Evolutionary conservation across 23 tunicate genomes (phyloP).

Genomic region (Aplidium turbinatum): DNA sequence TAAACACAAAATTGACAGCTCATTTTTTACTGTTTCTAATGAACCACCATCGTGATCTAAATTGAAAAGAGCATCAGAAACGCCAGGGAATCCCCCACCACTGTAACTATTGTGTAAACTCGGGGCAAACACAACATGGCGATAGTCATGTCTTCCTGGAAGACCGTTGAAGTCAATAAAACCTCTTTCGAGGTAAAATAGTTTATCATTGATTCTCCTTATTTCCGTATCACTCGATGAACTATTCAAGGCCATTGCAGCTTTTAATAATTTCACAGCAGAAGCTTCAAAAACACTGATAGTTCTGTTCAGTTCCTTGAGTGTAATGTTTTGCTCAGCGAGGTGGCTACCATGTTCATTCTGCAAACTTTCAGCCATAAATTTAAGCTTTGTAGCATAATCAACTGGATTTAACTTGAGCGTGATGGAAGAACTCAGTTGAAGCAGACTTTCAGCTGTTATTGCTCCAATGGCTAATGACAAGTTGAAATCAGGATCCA

Average conservation of each 20-base stretch:
- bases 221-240: conserved; percentile 37
- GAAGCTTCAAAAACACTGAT: conserved; percentile 22
- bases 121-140: conserved; percentile 89
- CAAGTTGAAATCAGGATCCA: conserved; percentile 66
- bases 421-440: conserved; percentile 31
- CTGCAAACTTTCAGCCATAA: conserved; percentile 33
- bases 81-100: conserved; percentile 82
- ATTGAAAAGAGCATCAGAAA: conserved; percentile 55
- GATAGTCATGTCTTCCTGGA: conserved; percentile 47
- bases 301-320: conserved; percentile 20
- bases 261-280: conserved; percentile 18
- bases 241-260: conserved; percentile 7
- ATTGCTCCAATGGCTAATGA: conserved; percentile 60
- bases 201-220: conserved; percentile 63
- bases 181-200: conserved; percentile 59
- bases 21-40: conserved; percentile 72
- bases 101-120: conserved; percentile 48
- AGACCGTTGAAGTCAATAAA: conserved; percentile 76
- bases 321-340: conserved; percentile 20
- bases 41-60: conserved; percentile 41
- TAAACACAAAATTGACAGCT: conserved; percentile 63
- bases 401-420: conserved; percentile 59
- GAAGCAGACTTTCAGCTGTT: conserved; percentile 42
- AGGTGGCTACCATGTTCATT: conserved; percentile 23
- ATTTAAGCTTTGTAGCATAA: conserved; percentile 47